These are phyloP conservation scores for Hyperopisus bebe DNA, from an alignment of 2,113 vertebrate species.

Conservation along the genomic window DNA sequence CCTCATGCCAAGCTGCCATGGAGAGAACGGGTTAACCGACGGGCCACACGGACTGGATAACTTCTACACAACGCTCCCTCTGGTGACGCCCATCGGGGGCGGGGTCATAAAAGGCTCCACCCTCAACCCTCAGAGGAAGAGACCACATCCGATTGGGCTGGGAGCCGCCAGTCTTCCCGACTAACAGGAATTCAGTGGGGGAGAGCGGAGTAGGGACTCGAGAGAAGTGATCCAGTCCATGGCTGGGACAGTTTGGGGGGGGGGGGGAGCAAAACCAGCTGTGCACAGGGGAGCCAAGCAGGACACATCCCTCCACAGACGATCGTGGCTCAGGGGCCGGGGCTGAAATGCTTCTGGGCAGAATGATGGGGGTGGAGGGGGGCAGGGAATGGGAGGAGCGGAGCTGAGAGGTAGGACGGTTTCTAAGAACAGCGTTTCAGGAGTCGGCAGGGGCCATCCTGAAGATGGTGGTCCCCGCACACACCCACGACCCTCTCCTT, in stretches of 20 bases:
- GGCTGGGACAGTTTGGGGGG: not conserved
- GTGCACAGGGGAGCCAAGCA: not conserved
- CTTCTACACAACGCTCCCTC: not conserved
- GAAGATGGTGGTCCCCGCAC: not conserved
- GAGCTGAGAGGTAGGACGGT: not conserved
- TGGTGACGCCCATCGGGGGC: not conserved
- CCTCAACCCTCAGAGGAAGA: not conserved
- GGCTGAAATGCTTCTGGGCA: slow-evolving; percentile 18
- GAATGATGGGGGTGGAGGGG: not conserved
- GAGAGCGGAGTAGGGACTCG: not conserved
- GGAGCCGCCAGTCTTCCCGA: not conserved
- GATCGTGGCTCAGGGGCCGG: not conserved
- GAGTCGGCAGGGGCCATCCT: not conserved
- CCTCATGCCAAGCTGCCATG: slow-evolving; percentile 30
- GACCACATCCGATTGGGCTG: not conserved
- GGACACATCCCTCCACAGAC: not conserved
- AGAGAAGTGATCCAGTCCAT: slow-evolving; percentile 29
- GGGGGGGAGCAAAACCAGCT: not conserved
- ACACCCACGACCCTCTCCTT: not conserved
- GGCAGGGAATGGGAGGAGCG: not conserved
- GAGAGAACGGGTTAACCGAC: slow-evolving; percentile 25
- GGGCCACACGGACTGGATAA: slow-evolving; percentile 20
- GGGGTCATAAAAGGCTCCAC: not conserved
- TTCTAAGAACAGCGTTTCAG: not conserved
- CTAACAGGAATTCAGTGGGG: slow-evolving; percentile 1